These are phyloP conservation scores for Lithophane semibrunnea DNA, from an alignment of 2,888 invertebrate genomes.

Conservation along the genomic window DNA sequence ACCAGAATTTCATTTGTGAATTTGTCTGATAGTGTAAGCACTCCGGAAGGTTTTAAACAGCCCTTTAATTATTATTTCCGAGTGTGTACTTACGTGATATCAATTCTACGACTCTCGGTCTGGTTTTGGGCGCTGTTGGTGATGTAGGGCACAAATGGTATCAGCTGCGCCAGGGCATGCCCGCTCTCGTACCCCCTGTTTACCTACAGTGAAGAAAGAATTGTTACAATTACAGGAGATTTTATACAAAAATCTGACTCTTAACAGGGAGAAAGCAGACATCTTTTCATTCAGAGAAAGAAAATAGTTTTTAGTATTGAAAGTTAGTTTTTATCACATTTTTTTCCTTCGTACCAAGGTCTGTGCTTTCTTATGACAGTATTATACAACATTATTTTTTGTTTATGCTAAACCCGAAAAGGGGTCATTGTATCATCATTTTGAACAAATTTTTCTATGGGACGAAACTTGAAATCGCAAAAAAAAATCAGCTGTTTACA, in stretches of 20 bases:
- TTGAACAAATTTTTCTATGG: too few relatives aligned
- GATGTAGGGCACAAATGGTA: slow-evolving; percentile 73
- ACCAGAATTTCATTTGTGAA: neutral
- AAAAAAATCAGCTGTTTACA: too few relatives aligned
- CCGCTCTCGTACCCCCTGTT: slow-evolving; percentile 67
- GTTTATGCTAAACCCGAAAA: too few relatives aligned
- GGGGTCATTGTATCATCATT: too few relatives aligned
- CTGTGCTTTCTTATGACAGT: too few relatives aligned
- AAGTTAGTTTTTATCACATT: neutral
- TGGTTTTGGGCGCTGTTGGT: slow-evolving; percentile 56
- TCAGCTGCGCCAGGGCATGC: slow-evolving; percentile 76
- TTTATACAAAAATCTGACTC: neutral
- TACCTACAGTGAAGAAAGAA: slow-evolving; percentile 65
- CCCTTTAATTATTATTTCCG: too few relatives aligned
- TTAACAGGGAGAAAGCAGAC: neutral
- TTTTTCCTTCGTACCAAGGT: too few relatives aligned
- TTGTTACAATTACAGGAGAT: neutral
- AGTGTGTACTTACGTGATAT: slow-evolving; percentile 73
- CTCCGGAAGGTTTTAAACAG: neutral
- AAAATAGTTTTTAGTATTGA: too few relatives aligned
- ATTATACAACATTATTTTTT: too few relatives aligned
- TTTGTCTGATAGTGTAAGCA: neutral
- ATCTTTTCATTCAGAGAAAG: neutral
- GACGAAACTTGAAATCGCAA: too few relatives aligned
- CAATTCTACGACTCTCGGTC: slow-evolving; percentile 69